Evolutionary conservation across 2,113 vertebrate species (phyloP).

Genomic region (Phrynosoma blainvillii): DNA sequence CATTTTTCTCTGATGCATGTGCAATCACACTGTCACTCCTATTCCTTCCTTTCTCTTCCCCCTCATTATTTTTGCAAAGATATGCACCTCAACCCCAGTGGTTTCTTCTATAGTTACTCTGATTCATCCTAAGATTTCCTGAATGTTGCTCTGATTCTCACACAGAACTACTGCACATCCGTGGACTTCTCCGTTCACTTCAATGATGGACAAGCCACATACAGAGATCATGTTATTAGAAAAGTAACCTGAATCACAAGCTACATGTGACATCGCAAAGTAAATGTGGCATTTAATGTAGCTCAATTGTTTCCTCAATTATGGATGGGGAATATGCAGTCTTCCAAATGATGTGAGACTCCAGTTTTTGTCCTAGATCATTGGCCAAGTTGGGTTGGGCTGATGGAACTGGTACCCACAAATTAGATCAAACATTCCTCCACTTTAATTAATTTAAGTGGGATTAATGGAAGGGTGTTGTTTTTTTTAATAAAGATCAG

Average conservation of each 20-base stretch:
- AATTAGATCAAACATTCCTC: neutral
- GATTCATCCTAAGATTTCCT: neutral
- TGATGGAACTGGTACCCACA: neutral
- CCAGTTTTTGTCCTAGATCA: neutral
- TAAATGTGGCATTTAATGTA: neutral
- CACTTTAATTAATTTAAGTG: neutral
- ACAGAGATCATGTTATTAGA: neutral
- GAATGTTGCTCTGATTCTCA: neutral
- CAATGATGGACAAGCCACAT: neutral
- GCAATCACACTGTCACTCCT: neutral
- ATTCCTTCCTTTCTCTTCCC: neutral
- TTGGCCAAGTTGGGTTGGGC: neutral
- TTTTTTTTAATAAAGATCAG: neutral
- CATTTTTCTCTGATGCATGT: neutral
- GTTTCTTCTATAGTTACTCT: neutral
- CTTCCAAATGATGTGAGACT: neutral
- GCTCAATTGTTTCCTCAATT: neutral
- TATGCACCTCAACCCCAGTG: neutral
- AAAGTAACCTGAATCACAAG: neutral
- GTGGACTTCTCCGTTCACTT: neutral
- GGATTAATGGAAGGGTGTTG: neutral
- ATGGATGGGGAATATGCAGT: no score
- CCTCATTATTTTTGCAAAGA: neutral
- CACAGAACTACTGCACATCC: neutral
- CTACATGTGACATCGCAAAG: neutral